Base-by-base conservation (phyloP, 1,140 invertebrate genomes). In the Neelides sp. region DNA sequence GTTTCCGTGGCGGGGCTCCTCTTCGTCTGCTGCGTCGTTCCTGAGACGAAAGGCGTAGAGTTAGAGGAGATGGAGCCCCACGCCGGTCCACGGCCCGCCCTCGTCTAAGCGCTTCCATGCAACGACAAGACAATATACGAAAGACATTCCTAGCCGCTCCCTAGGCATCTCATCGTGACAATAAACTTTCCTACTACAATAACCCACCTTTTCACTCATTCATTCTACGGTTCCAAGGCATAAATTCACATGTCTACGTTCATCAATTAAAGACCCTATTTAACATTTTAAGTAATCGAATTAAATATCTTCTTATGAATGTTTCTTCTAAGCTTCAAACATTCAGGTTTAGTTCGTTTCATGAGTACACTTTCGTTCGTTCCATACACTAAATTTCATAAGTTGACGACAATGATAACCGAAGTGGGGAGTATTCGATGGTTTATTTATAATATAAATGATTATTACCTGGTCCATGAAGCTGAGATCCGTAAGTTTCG, bases 1-100 rank as follows among this genome's bases (percentile, higher is more conserved):
- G 76, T 92, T 55, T 82, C 85, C 0, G 75, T 88, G 1, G 73
- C 83, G 51, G 87, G 87, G 20, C 70, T 90, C 1, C 75, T 88
- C 47, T 85, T 92, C 64, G 78, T 91, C 5, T 79, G 83, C 1
- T 76, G 83, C 49, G 84, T 83, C 62, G 83, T 94, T 3, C 89
- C 88, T 0, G 90, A 94, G 67, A 93, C 89, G 1, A 89, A 87
- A 66, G 87, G 87, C 0, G 77, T 79, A 41, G 81, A 81, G 60
- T 75, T 93, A 48, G 85, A 91, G 62, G 87, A 92, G 68, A 88
- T 92, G 77, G 78, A 82, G 62, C 75, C 57, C 43, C 48, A 55
- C 23, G 15, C 46, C 19, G 27, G 49, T 41, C 41, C 40, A 4
- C 42, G 23, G 12, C 24, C 20, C 3, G 37, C 37, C 41, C 17